A percentile compares a stretch with the other conserved stretches of the same genome.
These are phyloP conservation scores for Eupithecia subfuscata DNA, from an alignment of 2,888 invertebrate genomes.

Conservation along the genomic window DNA sequence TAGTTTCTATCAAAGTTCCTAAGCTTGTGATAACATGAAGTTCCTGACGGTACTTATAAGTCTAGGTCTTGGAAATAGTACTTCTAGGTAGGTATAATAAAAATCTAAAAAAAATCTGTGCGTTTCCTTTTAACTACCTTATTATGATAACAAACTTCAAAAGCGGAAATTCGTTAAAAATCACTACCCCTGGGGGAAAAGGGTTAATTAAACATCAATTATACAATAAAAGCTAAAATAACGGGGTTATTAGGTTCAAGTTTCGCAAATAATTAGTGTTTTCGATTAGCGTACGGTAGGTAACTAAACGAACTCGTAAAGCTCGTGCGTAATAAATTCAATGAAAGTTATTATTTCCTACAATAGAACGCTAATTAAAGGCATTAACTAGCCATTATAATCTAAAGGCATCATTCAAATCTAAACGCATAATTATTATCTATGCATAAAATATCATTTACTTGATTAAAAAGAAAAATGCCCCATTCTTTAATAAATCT, in stretches of 20 bases:
- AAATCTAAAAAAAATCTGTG: no score
- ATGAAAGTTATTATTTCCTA: background rate
- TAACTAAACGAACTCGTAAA: conserved; percentile 4
- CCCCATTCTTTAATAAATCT: conserved; percentile 24
- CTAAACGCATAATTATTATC: background rate
- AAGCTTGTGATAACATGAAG: no score
- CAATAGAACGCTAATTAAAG: background rate
- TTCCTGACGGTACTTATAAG: no score
- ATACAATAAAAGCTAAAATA: conserved; percentile 1
- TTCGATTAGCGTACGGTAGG: background rate
- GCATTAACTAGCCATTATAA: conserved; percentile 1
- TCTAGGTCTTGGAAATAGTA: no score
- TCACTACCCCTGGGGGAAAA: no score
- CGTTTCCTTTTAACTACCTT: no score
- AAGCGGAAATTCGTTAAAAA: no score
- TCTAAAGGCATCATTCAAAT: conserved; percentile 3
- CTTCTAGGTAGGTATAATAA: no score
- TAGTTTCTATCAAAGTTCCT: no score
- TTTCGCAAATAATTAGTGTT: background rate
- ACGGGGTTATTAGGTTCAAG: background rate
- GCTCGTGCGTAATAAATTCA: background rate
- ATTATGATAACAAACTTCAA: no score
- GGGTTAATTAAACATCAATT: conserved; percentile 8
- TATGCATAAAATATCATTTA: background rate
- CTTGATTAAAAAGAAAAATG: conserved; percentile 19